phyloP scores from a whole-genome alignment of 2,797 vertebrate species.

The Lycodopsis pacificus region DNA sequence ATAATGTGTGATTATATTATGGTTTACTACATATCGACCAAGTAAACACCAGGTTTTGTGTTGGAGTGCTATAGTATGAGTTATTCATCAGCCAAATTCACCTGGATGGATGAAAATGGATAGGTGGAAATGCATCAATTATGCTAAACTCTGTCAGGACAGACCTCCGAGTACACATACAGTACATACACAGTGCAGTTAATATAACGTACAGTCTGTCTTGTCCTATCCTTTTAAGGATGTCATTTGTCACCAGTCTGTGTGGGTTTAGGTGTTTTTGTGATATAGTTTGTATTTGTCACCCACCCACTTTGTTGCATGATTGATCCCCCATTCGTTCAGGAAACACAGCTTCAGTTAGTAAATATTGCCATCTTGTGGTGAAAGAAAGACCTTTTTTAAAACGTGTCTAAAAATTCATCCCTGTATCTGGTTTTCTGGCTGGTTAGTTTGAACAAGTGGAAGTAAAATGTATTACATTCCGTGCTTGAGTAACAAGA shows the following conservation, averaged over 20 bases:
- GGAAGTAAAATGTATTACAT: neutral
- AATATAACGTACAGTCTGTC: neutral
- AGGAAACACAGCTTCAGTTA: neutral
- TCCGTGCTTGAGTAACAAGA: neutral
- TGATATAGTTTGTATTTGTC: neutral
- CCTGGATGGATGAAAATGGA: neutral
- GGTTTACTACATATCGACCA: neutral
- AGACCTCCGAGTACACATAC: neutral
- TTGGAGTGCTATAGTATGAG: neutral
- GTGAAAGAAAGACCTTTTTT: neutral
- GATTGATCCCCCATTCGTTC: neutral
- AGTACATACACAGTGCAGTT: too few relatives aligned
- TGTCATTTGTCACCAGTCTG: neutral
- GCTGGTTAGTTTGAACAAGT: neutral
- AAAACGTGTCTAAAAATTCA: neutral
- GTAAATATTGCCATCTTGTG: slow-evolving; percentile 71
- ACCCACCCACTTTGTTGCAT: neutral
- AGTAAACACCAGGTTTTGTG: neutral
- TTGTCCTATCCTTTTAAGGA: neutral
- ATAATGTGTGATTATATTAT: neutral
- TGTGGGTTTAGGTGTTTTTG: neutral
- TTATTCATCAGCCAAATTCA: neutral
- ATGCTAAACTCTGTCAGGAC: neutral
- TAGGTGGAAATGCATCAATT: neutral
- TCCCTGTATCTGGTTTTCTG: neutral